Base-by-base conservation (phyloP, 1,140 invertebrate species). In the Tetramorium alpestre region DNA sequence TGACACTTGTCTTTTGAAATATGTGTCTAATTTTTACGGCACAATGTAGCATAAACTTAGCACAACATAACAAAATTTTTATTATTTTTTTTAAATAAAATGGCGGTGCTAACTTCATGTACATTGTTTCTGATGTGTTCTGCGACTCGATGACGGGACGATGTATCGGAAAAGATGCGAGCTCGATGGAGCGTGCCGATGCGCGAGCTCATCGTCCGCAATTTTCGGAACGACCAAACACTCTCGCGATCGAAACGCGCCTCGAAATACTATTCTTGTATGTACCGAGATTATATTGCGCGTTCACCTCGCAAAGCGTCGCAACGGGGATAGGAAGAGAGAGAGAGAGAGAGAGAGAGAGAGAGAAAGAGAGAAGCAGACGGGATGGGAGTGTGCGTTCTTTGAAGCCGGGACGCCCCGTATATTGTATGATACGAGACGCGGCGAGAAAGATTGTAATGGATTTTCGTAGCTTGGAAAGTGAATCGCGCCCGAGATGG, bases 391-490 rank as follows among this genome's bases (percentile, higher is more conserved):
- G 73, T 64, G 38, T 18, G 33, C 73, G 60, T 85, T 78, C 73
- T 77, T 78, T 78, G 82, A 84, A 85, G 73, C 82, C 22, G 47
- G 11, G 38, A 78, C 73, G 47, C 47, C 60, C 58, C 73, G 82
- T 78, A 65, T 64, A 78, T 78, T 65, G 82, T 85, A 77, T 49
- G 73, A 78, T 76, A 73, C 62, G 82, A 85, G 60, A 78, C 73
- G 82, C 72, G 73, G 33, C 25, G 82, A 78, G 49, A 65, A 85
- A 77, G 80, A 84, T 84, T 75, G 69, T 84, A 84, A 84, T 84
- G 80, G 80, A 84, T 84, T 84, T 84, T 84, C 69, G 80, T 84
- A 75, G 69, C 80, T 84, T 33, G 69, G 80, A 41, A 82, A 82
- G 80, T 73, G 69, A 82, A 82, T 82, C 67, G 67, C 76, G 76